Conservation (phyloP, 2,888 invertebrate species). For the Doris montereyensis region DNA sequence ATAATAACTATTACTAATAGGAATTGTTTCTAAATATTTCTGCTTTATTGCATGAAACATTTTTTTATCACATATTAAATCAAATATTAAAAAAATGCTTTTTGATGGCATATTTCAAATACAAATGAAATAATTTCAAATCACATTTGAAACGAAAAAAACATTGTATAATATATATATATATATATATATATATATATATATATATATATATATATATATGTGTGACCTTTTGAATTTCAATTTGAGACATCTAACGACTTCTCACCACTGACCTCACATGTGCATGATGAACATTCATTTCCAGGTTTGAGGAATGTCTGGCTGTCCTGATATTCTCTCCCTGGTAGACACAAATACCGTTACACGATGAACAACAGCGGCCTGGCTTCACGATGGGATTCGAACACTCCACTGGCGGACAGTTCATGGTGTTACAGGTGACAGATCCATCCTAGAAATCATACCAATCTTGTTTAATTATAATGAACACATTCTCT, state of each 20-base stretch:
- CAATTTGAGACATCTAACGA: background rate
- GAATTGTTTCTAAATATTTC: too few species aligned
- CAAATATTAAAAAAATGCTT: too few species aligned
- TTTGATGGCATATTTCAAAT: too few species aligned
- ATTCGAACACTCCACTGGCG: conserved; percentile 54
- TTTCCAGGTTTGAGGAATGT: conserved; percentile 58
- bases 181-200: too few species aligned
- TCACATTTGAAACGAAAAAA: background rate
- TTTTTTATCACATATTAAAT: too few species aligned
- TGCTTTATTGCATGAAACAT: too few species aligned
- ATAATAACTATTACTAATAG: too few species aligned
- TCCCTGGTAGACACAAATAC: conserved; percentile 56
- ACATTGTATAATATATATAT: background rate
- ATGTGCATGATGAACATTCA: conserved; percentile 60
- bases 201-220: background rate
- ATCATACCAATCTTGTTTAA: too few species aligned
- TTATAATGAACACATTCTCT: too few species aligned
- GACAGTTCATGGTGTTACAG: conserved; percentile 54
- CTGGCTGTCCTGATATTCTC: conserved; percentile 60
- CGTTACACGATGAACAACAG: conserved; percentile 63
- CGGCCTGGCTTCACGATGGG: conserved; percentile 52
- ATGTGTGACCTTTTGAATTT: background rate
- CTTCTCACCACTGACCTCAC: conserved; percentile 52
- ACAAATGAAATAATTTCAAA: too few species aligned
- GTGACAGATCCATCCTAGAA: conserved; percentile 57